phyloP scores from a whole-genome alignment of 2,888 invertebrate species.

The Lithophane leautieri region DNA sequence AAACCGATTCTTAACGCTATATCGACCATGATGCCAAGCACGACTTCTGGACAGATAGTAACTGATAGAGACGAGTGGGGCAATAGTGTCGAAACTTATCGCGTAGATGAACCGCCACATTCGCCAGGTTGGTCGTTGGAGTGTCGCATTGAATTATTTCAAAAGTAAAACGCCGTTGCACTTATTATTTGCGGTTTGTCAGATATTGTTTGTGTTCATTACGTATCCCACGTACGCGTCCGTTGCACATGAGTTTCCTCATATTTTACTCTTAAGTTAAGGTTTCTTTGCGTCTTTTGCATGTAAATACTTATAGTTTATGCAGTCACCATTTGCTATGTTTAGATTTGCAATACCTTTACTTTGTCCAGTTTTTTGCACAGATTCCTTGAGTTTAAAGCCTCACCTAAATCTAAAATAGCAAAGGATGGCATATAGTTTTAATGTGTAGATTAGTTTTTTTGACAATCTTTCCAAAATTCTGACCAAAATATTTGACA shows the following conservation, averaged over 20 bases:
- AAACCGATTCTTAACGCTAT: constrained; percentile 86
- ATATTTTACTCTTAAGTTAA: constrained; percentile 57
- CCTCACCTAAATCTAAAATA: constrained; percentile 35
- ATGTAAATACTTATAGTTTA: constrained; percentile 64
- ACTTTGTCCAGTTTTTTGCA: constrained; percentile 9
- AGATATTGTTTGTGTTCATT: constrained; percentile 69
- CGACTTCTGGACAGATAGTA: constrained; percentile 79
- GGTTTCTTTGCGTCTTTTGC: constrained; percentile 65
- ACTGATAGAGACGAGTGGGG: constrained; percentile 88
- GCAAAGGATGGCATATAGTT: constrained; percentile 51
- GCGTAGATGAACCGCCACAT: constrained; percentile 89
- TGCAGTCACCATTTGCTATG: constrained; percentile 44
- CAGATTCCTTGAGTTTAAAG: neutral
- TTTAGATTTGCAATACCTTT: constrained; percentile 18
- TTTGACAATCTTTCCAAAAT: constrained; percentile 10
- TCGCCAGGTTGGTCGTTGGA: constrained; percentile 90
- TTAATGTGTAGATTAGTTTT: constrained; percentile 60
- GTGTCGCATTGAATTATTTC: constrained; percentile 82
- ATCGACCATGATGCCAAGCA: constrained; percentile 80
- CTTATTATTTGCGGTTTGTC: constrained; percentile 83
- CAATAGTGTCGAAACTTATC: constrained; percentile 88
- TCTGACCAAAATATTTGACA: constrained; percentile 14
- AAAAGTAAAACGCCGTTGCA: constrained; percentile 83
- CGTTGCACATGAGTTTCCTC: constrained; percentile 67
- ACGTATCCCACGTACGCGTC: constrained; percentile 69